A percentile compares a stretch with the other conserved stretches of the same genome.
Conservation (phyloP, 1,140 invertebrate genomes). For the Drosophila rhopaloa region DNA sequence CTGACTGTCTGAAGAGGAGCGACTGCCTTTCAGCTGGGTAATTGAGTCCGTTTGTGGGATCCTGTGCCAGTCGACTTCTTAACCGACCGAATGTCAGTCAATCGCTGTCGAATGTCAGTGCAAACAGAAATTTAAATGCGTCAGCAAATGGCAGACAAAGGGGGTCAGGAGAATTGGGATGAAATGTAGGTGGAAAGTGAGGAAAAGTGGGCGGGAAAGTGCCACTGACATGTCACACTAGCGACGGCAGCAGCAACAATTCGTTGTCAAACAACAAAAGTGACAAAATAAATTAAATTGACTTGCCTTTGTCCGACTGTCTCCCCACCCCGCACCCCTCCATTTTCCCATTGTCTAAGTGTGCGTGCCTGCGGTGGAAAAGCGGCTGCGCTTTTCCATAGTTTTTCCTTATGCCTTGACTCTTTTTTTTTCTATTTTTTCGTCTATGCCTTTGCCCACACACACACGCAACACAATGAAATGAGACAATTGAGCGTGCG, state of each 20-base stretch:
- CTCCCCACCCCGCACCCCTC: not conserved
- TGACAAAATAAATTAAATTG: constrained; percentile 82
- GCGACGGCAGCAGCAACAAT: constrained; percentile 42
- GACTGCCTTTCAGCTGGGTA: constrained; percentile 11
- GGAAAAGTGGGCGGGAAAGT: not conserved
- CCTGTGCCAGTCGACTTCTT: constrained; percentile 28
- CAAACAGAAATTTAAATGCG: constrained; percentile 79
- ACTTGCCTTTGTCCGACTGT: constrained; percentile 50
- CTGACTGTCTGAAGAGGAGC: not conserved
- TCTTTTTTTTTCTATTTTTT: constrained; percentile 11
- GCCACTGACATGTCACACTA: constrained; percentile 43
- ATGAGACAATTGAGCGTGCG: constrained; percentile 67
- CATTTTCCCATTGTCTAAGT: constrained; percentile 32
- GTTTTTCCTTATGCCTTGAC: constrained; percentile 36
- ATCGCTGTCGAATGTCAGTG: constrained; percentile 51
- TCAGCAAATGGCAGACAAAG: constrained; percentile 71
- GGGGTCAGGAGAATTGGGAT: not conserved
- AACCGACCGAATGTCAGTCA: constrained; percentile 42
- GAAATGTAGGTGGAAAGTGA: not conserved
- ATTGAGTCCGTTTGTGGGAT: constrained; percentile 36
- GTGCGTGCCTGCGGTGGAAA: constrained; percentile 46
- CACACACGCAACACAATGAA: constrained; percentile 48
- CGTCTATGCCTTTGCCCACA: not conserved
- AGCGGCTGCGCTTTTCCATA: constrained; percentile 62
- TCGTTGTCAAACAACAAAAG: constrained; percentile 74